phyloP scores from a whole-genome alignment of 2,888 invertebrate species.

The Trichopoda pennipes region DNA sequence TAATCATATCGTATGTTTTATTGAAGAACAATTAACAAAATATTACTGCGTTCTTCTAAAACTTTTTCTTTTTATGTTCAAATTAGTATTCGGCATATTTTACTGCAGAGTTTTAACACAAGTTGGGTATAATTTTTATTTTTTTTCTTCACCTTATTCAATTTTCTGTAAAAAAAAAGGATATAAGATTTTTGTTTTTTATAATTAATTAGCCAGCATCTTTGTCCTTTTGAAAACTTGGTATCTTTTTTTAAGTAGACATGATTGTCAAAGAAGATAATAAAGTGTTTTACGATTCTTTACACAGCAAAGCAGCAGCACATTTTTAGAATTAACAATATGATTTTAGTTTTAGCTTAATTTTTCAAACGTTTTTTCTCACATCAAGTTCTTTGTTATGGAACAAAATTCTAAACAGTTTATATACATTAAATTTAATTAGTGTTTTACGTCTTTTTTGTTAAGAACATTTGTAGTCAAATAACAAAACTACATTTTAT shows the following conservation, averaged over 20 bases:
- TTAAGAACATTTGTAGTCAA: no score
- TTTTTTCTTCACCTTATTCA: no score
- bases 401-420: conserved; percentile 9
- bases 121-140: not conserved
- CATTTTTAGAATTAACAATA: no score
- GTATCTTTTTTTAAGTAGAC: no score
- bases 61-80: not conserved
- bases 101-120: not conserved
- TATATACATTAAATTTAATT: conserved; percentile 1
- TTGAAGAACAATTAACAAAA: conserved; percentile 28
- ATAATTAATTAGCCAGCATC: no score
- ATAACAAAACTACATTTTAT: no score
- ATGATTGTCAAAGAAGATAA: no score
- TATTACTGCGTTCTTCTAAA: conserved; percentile 8
- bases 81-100: conserved; percentile 5
- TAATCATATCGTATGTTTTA: conserved; percentile 44
- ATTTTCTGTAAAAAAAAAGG: not conserved
- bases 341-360: conserved; percentile 17
- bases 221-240: no score
- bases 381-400: not conserved
- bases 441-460: not conserved
- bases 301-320: no score
- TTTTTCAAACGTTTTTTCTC: conserved; percentile 36
- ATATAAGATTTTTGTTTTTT: no score
- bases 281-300: no score